Base-by-base conservation (phyloP, 2,888 invertebrate genomes). In the Tetropium fuscum region DNA sequence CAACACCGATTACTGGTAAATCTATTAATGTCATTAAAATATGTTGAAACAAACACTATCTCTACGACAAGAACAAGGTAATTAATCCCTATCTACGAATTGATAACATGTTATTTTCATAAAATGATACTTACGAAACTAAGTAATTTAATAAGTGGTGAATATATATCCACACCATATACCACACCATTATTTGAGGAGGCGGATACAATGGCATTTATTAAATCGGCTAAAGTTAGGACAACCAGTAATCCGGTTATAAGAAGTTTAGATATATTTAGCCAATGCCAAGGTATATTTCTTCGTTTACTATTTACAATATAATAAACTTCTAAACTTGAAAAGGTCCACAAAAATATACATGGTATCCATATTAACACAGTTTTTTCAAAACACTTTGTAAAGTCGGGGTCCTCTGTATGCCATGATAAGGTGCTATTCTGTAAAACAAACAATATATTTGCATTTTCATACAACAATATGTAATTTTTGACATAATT, bases 311-410 rank as follows among this genome's bases (percentile, higher is more conserved):
- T 93, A 74, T 87, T 87, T 66, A 89, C 78, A 68, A 93, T 87
- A 76, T 93, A 93, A 78, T 87, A 91, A 60, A 88, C 84, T 74
- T 95, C 94, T 66, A 95, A 83, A 27, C 89, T 83, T 3, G 91
- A 84, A 71, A 92, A 88, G 0, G 88, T 69, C 93, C 94, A 95
- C 10, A 96, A 83, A 80, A 93, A 94, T 47, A 87, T 84, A 80
- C 95, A 94, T 0, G 98, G 97, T 25, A 88, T 82, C 97, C 97
- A 98, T 45, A 95, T 85, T 19, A 98, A 82, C 0, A 93, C 90
- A 0, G 97, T 97, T 80, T 92, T 91, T 82, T 97, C 92, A 81
- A 98, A 97, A 82, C 98, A 98, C 77, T 87, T 87, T 63, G 97
- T 94, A 69, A 98, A 86, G 78, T 94, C 91, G 49, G 82, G 98